Conservation (phyloP, 2,888 invertebrate species). For the Ormyrus thymus region DNA sequence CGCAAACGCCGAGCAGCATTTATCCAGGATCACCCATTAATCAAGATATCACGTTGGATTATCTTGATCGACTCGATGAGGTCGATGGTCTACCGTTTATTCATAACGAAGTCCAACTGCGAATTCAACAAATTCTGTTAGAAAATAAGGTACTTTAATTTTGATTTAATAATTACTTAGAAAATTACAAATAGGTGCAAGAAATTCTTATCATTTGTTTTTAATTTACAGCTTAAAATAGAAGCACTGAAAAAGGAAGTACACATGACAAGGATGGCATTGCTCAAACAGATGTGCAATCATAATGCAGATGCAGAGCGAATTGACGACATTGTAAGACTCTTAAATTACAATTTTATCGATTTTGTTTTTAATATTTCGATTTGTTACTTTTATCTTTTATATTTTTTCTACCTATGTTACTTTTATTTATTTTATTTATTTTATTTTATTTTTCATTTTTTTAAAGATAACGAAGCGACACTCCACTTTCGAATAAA, state of each 20-base stretch:
- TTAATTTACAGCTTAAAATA: conserved; percentile 80
- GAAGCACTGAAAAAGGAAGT: conserved; percentile 87
- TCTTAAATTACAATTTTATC: no score
- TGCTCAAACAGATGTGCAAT: conserved; percentile 82
- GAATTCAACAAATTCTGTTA: conserved; percentile 88
- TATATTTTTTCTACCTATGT: no score
- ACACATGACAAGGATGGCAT: conserved; percentile 84
- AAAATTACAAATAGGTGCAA: background rate
- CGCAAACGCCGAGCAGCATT: conserved; percentile 78
- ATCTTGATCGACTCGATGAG: conserved; percentile 77
- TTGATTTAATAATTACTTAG: background rate
- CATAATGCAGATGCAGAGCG: conserved; percentile 78
- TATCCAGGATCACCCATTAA: conserved; percentile 78
- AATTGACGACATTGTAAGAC: conserved; percentile 79
- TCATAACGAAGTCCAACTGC: conserved; percentile 83
- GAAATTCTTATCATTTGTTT: background rate
- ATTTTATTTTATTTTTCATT: no score
- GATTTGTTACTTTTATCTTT: no score
- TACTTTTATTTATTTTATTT: no score
- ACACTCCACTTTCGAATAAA: conserved; percentile 49
- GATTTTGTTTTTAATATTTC: no score
- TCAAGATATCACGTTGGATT: conserved; percentile 69
- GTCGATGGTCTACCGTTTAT: conserved; percentile 86
- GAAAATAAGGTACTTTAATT: conserved; percentile 82
- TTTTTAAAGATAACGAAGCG: no score